Evolutionary conservation across 2,888 invertebrate genomes (phyloP).

Genomic region (Melinaea menophilus): DNA sequence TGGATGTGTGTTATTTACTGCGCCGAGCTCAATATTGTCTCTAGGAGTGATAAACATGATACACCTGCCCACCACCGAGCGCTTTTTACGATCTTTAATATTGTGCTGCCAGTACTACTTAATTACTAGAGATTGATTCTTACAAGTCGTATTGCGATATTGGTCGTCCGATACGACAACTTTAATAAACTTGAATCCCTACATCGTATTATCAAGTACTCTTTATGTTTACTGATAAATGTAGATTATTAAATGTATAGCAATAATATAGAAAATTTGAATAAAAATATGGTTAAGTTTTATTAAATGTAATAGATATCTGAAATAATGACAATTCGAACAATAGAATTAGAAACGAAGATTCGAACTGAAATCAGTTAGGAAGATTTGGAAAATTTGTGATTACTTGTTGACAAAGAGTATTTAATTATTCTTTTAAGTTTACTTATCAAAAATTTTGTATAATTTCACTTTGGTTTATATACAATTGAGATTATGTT

Average conservation of each 20-base stretch:
- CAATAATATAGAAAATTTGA: neutral
- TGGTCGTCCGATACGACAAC: neutral
- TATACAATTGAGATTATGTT: neutral
- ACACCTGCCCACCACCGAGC: conserved; percentile 70
- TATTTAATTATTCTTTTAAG: conserved; percentile 73
- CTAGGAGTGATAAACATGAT: conserved; percentile 72
- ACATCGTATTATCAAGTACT: neutral
- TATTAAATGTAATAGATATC: conserved; percentile 49
- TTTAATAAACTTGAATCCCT: neutral
- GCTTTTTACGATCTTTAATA: conserved; percentile 75
- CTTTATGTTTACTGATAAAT: too few relatives aligned
- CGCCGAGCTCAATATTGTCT: conserved; percentile 58
- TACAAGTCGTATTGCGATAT: neutral
- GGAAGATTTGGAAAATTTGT: conserved; percentile 73
- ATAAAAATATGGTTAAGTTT: neutral
- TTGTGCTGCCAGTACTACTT: conserved; percentile 79
- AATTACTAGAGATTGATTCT: conserved; percentile 25
- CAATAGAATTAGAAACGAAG: conserved; percentile 59
- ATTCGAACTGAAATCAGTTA: conserved; percentile 59
- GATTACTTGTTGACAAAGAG: conserved; percentile 76
- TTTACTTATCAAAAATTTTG: conserved; percentile 16
- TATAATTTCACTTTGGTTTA: neutral
- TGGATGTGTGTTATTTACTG: conserved; percentile 66
- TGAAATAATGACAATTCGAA: conserved; percentile 63
- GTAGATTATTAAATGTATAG: too few relatives aligned